These are phyloP conservation scores for Huso huso DNA, from an alignment of 2,797 vertebrate genomes.

Conservation along the genomic window DNA sequence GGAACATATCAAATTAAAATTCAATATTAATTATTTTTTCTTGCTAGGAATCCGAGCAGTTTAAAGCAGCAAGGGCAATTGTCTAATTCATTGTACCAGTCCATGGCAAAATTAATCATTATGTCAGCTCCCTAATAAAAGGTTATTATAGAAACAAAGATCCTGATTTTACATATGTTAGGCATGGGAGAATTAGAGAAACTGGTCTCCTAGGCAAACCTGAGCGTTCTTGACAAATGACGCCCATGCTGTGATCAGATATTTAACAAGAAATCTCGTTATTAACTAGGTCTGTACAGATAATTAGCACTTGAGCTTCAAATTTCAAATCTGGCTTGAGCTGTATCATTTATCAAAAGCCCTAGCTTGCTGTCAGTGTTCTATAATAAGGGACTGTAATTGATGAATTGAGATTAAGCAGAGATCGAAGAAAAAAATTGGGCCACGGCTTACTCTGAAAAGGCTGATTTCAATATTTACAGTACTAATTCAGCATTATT, in stretches of 20 bases:
- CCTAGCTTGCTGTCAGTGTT: conserved; percentile 83
- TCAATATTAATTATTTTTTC: conserved; percentile 96
- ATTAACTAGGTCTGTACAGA: conserved; percentile 99
- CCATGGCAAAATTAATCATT: conserved; percentile 93
- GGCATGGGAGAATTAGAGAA: conserved; percentile 82
- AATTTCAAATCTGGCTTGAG: conserved; percentile 95
- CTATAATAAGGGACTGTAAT: conserved; percentile 86
- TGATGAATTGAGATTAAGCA: conserved; percentile 97
- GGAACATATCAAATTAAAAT: conserved; percentile 91
- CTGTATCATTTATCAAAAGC: conserved; percentile 96
- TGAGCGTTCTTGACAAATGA: conserved; percentile 92
- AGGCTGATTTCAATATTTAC: conserved; percentile 82
- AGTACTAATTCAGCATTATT: conserved; percentile 85
- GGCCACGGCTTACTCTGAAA: conserved; percentile 73
- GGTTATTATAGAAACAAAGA: conserved; percentile 99
- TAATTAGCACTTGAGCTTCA: conserved; percentile 99
- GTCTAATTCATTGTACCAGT: conserved; percentile 77
- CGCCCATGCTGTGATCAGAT: conserved; percentile 92
- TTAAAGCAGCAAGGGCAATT: conserved; percentile 79
- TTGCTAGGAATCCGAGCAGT: conserved; percentile 77
- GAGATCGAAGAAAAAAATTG: conserved; percentile 85
- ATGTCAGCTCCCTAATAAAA: conserved; percentile 98
- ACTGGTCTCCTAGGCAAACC: conserved; percentile 86
- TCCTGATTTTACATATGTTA: conserved; percentile 98
- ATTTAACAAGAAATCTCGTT: conserved; percentile 99